phyloP scores from a whole-genome alignment of 2,888 invertebrate genomes.

The Galerucella calmariensis region DNA sequence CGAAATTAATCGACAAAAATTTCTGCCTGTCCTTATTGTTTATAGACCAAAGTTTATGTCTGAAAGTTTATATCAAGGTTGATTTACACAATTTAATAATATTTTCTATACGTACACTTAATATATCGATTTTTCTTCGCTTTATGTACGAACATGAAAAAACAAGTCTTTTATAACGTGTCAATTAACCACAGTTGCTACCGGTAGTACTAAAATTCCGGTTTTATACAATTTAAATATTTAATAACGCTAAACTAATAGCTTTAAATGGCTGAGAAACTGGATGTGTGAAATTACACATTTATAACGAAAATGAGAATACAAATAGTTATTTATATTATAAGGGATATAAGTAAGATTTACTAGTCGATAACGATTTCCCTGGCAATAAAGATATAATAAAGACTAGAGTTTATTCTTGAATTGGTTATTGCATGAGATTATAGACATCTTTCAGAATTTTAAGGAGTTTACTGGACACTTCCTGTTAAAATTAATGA shows the following conservation, averaged over 20 bases:
- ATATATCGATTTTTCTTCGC: background rate
- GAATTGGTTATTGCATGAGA: too few species aligned
- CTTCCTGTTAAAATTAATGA: too few species aligned
- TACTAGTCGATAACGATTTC: too few species aligned
- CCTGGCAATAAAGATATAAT: too few species aligned
- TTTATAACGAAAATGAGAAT: too few species aligned
- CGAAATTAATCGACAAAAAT: conserved; percentile 18
- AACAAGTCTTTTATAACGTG: background rate
- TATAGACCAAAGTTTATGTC: conserved; percentile 16
- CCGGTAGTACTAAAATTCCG: background rate
- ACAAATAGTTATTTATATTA: too few species aligned
- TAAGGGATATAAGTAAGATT: too few species aligned
- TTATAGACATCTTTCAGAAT: too few species aligned
- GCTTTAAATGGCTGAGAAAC: too few species aligned
- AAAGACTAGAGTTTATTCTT: too few species aligned
- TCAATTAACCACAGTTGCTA: background rate
- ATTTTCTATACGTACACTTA: background rate
- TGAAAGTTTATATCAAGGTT: conserved; percentile 22
- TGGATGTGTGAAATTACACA: too few species aligned
- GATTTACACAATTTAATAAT: background rate
- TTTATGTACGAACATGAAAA: background rate
- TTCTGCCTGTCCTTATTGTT: conserved; percentile 20
- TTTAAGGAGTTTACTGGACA: too few species aligned
- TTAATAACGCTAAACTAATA: background rate
- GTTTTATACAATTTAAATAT: background rate